Percentiles rank a stretch among this genome's conserved stretches.
Evolutionary conservation across 2,113 vertebrate genomes (phyloP).

Genomic region (Erpornis zantholeuca): DNA sequence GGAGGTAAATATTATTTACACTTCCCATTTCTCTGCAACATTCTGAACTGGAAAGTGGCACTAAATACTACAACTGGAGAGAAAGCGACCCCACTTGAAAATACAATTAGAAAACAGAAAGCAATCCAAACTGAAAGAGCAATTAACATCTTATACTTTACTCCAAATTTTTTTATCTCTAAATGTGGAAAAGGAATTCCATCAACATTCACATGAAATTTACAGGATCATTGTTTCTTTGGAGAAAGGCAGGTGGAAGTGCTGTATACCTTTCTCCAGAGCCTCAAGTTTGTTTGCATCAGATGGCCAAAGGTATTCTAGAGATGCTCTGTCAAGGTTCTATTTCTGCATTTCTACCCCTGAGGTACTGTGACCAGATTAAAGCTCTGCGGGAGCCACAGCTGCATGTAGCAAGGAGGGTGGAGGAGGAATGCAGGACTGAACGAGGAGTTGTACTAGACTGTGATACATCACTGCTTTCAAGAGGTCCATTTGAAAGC

Average conservation of each 20-base stretch:
- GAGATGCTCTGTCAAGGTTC: neutral
- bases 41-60: neutral
- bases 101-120: neutral
- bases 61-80: neutral
- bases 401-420: rapidly evolving
- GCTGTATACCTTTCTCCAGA: neutral
- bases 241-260: neutral
- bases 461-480: neutral
- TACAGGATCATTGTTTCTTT: neutral
- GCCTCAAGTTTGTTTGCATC: neutral
- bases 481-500: neutral
- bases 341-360: neutral
- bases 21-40: neutral
- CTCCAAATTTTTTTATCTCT: neutral
- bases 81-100: neutral
- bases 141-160: neutral
- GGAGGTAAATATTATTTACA: neutral
- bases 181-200: neutral
- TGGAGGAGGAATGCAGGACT: neutral
- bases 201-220: neutral
- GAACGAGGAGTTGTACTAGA: neutral
- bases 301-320: neutral
- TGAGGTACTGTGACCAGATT: neutral
- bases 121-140: neutral
- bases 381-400: neutral